Evolutionary conservation across 2,797 vertebrate species (phyloP), one percentile per base, ranked within the genome.

Genomic region (Typhlichthys eigenmanni): DNA sequence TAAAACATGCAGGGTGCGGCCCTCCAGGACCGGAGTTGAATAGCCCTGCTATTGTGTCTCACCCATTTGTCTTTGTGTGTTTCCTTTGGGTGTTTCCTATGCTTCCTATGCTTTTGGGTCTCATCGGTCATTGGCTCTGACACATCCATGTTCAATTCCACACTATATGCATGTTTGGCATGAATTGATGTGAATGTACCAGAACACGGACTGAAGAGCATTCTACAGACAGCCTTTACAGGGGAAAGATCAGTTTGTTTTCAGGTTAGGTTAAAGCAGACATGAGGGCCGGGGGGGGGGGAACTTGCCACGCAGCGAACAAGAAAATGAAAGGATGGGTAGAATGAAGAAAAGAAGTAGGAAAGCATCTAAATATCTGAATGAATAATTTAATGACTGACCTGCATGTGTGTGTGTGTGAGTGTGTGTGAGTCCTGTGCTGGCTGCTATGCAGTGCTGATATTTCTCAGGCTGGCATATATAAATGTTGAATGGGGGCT

Each of bases 401-500:
- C 70, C 71, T 58, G 54, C 17, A n/a, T 38, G 68, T 61, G 66
- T 68, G 66, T 58, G 60, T 62, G 58, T 60, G 38, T 48, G 49
- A 17, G 16, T 57, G 50, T 53, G 64, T 60, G 62, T 52, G 63
- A 53, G 45, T 79, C 84, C 87, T 81, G 85, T 82, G 70, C 68
- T 80, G 66, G 64, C 75, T 79, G 79, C 78, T 84, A 81, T 74
- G 85, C 74, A 69, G 56, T 71, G 73, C 71, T 90, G 79, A 85
- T 92, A 86, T 89, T 88, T 17, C 16, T 17, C 16, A 17, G 16
- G 16, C 16, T 17, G 16, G 71, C 87, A 86, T 85, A 91, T 90
- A 87, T 89, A 92, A 92, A 89, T 89, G 74, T 88, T 91, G 84
- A 92, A 81, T 88, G 81, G 80, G 76, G 79, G 80, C 69, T 64